Evolutionary conservation across 2,797 vertebrate species (phyloP), one percentile per base, ranked within the genome.

Genomic region (Odontamblyopus rebecca): DNA sequence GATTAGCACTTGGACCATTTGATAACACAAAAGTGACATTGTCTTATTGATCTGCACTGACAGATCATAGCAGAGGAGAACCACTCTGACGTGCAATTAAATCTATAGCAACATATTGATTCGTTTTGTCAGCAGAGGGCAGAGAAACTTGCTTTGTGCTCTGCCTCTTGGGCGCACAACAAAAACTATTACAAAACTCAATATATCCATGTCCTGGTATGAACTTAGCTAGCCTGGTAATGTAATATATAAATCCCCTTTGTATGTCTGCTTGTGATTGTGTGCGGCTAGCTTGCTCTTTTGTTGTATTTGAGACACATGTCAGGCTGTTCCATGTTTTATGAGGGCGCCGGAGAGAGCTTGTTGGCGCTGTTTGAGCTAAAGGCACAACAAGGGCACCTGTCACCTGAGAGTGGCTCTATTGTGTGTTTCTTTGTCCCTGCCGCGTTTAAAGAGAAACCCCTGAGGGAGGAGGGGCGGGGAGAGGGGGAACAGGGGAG

Each of bases 311-410:
- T 85, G 70, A 77, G 85, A 86, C 88, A 86, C 83, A 85, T 81
- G 88, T 89, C 86, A 81, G 76, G 80, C 82, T 77, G 77, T 86
- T 91, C 90, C 84, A 88, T 90, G 89, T 92, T 91, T 91, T 86
- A 89, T 85, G 86, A 89, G 83, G 86, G 79, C 72, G 80, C 72
- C 23, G 51, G 74, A 80, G 30, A 85, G 84, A 86, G 75, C 88
- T 90, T 89, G 89, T 90, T 93, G 88, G 76, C 83, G 79, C 75
- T 73, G 74, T 71, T 73, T 71, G 84, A 82, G 86, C 74, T 83
- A 86, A 89, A 89, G 81, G 87, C 85, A 87, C 82, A 87, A 89
- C 87, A 92, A 87, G 89, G 86, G 82, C 84, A 82, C 81, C 87
- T 87, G 89, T 88, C 90, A 93, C 82, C 81, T 79, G 84, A 89